Evolutionary conservation across 2,113 vertebrate species (phyloP), one percentile per base, ranked within the genome.

Genomic region (Tympanuchus pallidicinctus): DNA sequence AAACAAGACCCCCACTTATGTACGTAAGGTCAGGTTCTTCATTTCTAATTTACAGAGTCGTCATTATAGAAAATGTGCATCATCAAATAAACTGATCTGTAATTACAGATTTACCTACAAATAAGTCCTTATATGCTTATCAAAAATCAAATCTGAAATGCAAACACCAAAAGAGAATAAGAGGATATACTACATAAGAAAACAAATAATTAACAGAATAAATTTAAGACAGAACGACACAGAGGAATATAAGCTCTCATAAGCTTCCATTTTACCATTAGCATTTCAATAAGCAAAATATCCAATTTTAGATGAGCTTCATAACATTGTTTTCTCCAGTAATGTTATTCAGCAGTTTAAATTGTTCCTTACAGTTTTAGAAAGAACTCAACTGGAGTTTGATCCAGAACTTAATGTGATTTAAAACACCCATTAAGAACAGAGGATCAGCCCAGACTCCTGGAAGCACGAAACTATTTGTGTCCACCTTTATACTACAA

Each of bases 71-170:
- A 88, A 92, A 67, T 54, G 25, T 61, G 43, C 81, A 54, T 28
- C 34, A 22, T 70, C 38, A 67, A 92, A 42, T 36, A 43, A 94
- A 27, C 28, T 56, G 89, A 91, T 95, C 90, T 83, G 42, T 90
- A 91, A 86, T 93, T 96, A 92, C 13, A 72, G 70, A 89, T 40
- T 21, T 87, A 82, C 63, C 72, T 94, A 66, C 52, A 90, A 81
- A 82, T 30, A 83, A 80, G 63, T 54, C 42, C 82, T 88, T 67
- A 63, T 14, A 77, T 24, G 50, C 13, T 83, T 83, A 59, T 92
- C 78, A 61, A 90, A 95, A 90, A 54, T 84, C 30, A 89, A 89
- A 94, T 63, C 66, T 91, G 73, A 96, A 86, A 61, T 93, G 94
- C 82, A 82, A 95, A 56, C 48, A 80, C 50, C 40, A 63, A 25